Conservation (phyloP, 2,888 invertebrate species). For the Isoperla grammatica region DNA sequence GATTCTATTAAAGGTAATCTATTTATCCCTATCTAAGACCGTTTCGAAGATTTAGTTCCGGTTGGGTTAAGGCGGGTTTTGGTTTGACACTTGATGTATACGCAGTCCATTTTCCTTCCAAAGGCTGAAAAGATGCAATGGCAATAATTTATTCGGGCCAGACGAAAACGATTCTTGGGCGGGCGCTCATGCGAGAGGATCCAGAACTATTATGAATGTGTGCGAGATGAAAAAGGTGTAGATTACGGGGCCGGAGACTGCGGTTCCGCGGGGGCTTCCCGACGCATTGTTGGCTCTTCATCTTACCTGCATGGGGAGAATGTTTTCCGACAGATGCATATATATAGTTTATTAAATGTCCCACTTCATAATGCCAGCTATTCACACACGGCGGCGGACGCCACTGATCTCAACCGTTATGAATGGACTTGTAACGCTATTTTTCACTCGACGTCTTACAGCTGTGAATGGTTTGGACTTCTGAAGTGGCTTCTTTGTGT, state of each 20-base stretch:
- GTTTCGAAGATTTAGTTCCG: slow-evolving; percentile 12
- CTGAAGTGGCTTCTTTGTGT: slow-evolving; percentile 11
- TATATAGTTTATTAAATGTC: background rate
- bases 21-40: slow-evolving; percentile 4
- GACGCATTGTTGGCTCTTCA: no score
- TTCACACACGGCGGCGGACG: background rate
- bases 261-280: background rate
- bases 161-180: slow-evolving; percentile 14
- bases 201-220: slow-evolving; percentile 8
- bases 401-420: slow-evolving; percentile 3
- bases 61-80: slow-evolving; percentile 4
- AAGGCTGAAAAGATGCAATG: slow-evolving; percentile 11
- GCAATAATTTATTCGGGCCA: slow-evolving; percentile 16
- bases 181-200: slow-evolving; percentile 14
- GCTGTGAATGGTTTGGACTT: slow-evolving; percentile 1
- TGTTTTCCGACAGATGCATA: slow-evolving; percentile 10
- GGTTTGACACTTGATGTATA: slow-evolving; percentile 9
- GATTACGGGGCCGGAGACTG: background rate
- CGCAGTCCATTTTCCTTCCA: slow-evolving; percentile 1
- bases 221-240: slow-evolving; percentile 2
- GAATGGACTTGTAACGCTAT: slow-evolving; percentile 8
- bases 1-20: slow-evolving; percentile 12
- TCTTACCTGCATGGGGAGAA: slow-evolving; percentile 5
- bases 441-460: background rate
- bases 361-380: slow-evolving; percentile 2